phyloP scores from a whole-genome alignment of 2,113 vertebrate genomes.

The Cichladusa arquata region DNA sequence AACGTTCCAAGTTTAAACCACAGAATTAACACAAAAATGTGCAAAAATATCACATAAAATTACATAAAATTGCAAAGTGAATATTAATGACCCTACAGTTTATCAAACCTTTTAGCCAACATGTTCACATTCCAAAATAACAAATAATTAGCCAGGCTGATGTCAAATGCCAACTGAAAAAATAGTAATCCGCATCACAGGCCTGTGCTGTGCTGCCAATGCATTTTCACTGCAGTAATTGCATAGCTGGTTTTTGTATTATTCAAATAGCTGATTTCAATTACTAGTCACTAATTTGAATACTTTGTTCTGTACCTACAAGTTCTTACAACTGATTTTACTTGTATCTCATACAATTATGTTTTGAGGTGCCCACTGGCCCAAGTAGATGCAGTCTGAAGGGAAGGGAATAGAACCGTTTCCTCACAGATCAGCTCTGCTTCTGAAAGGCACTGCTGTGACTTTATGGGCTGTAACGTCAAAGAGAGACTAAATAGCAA shows the following conservation, averaged over 20 bases:
- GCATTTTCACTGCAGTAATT: background rate
- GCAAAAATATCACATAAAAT: background rate
- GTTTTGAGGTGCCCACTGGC: background rate
- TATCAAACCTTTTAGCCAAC: background rate
- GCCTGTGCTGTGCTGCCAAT: background rate
- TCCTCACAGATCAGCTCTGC: constrained; percentile 28
- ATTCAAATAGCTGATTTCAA: background rate
- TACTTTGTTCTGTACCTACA: background rate
- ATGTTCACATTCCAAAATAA: background rate
- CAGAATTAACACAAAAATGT: background rate
- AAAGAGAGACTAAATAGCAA: background rate
- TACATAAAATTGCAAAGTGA: background rate
- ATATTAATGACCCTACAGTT: background rate
- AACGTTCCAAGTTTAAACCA: background rate
- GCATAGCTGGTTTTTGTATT: background rate
- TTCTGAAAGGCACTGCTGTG: constrained; percentile 5
- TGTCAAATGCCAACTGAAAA: background rate
- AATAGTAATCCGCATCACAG: background rate
- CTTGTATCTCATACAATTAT: background rate
- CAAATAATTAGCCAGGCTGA: background rate
- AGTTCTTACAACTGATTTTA: background rate
- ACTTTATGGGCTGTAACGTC: background rate
- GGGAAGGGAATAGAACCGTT: background rate
- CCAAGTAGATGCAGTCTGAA: constrained; percentile 16
- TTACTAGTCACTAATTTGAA: background rate